Percentiles rank a stretch among this genome's conserved stretches.
Evolutionary conservation across 2,797 vertebrate species (phyloP).

Genomic region (Mycteria americana): DNA sequence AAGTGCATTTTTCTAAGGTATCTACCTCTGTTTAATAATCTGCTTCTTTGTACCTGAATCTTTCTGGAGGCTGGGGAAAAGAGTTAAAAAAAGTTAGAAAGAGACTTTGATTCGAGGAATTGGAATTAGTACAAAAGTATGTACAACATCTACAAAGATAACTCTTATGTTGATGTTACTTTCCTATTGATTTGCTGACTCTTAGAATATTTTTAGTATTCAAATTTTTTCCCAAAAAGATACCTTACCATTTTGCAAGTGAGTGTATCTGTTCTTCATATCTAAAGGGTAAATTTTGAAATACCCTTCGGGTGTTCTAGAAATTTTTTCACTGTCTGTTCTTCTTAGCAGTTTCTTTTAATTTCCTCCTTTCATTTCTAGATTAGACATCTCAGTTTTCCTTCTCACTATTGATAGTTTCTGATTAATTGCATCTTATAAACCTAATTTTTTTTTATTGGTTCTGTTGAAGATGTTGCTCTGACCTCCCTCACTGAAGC

Average conservation of each 20-base stretch:
- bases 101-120: not conserved
- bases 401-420: not conserved
- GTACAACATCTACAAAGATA: not conserved
- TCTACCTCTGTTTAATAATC: not conserved
- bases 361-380: not conserved
- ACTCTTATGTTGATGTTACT: not conserved
- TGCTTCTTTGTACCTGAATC: not conserved
- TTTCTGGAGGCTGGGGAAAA: not conserved
- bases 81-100: not conserved
- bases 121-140: not conserved
- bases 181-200: not conserved
- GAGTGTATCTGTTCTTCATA: not conserved
- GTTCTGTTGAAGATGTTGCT: not conserved
- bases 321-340: not conserved
- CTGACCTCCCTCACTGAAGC: not conserved
- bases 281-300: not conserved
- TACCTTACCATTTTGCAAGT: not conserved
- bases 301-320: not conserved
- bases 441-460: not conserved
- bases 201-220: not conserved
- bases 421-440: not conserved
- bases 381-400: not conserved
- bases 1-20: not conserved
- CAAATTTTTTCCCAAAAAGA: not conserved
- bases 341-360: not conserved